Evolutionary conservation across 2,113 vertebrate species (phyloP).

Genomic region (Xyliphius kryptos): DNA sequence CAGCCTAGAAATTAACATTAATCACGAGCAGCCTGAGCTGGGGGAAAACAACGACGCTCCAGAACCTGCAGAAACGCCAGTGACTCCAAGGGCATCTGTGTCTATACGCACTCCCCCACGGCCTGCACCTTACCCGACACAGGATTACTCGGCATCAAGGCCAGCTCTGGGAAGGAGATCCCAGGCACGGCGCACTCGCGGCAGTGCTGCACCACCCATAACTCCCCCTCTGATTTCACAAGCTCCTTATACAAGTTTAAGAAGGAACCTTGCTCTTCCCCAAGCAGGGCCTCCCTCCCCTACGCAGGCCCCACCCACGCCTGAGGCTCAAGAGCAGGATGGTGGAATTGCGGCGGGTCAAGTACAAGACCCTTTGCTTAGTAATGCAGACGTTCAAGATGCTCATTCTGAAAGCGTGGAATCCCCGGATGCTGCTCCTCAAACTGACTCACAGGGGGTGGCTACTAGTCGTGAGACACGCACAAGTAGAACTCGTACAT

Average conservation of each 20-base stretch:
- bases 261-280: slow-evolving; percentile 49
- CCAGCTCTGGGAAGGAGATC: slow-evolving; percentile 59
- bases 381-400: slow-evolving; percentile 56
- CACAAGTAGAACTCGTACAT: slow-evolving; percentile 76
- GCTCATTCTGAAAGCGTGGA: slow-evolving; percentile 39
- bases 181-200: slow-evolving; percentile 71
- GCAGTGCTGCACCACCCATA: slow-evolving; percentile 56
- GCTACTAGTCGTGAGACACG: slow-evolving; percentile 51
- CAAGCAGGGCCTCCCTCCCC: slow-evolving; percentile 39
- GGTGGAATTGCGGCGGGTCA: slow-evolving; percentile 32
- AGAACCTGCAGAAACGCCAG: slow-evolving; percentile 51
- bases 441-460: slow-evolving; percentile 44
- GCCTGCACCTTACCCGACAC: slow-evolving; percentile 41
- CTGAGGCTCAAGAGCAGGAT: slow-evolving; percentile 51
- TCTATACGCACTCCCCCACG: slow-evolving; percentile 46
- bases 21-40: slow-evolving; percentile 78
- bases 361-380: slow-evolving; percentile 45
- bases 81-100: slow-evolving; percentile 40
- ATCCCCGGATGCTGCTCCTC: slow-evolving; percentile 53
- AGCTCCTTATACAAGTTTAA: slow-evolving; percentile 45
- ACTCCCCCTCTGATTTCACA: slow-evolving; percentile 51
- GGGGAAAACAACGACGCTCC: slow-evolving; percentile 61
- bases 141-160: slow-evolving; percentile 53
- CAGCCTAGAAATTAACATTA: slow-evolving; percentile 93
- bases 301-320: slow-evolving; percentile 42